A percentile compares a stretch with the other conserved stretches of the same genome.
These are phyloP conservation scores for Drosophila sp. DNA, from an alignment of 1,140 invertebrate species.

Conservation along the genomic window DNA sequence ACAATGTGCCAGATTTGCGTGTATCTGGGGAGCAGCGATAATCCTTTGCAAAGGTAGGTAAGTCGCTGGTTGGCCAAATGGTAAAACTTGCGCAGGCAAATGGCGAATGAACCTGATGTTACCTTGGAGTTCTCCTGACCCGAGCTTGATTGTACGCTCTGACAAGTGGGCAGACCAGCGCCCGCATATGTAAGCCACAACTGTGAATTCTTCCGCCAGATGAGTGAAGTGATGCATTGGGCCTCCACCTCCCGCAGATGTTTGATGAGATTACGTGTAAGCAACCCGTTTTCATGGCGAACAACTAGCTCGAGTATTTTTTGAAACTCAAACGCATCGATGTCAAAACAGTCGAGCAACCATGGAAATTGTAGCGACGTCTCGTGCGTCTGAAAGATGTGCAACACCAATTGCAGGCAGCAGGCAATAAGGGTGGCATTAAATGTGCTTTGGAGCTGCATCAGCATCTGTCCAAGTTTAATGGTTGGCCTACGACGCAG, in stretches of 20 bases:
- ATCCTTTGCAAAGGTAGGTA: conserved; percentile 92
- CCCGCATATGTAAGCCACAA: conserved; percentile 90
- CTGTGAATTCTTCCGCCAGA: conserved; percentile 94
- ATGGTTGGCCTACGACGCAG: conserved; percentile 88
- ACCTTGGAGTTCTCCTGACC: conserved; percentile 72
- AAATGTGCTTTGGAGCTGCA: conserved; percentile 88
- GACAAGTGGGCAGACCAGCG: conserved; percentile 87
- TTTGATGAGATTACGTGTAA: conserved; percentile 96
- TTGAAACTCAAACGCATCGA: conserved; percentile 96
- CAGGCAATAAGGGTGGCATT: conserved; percentile 95
- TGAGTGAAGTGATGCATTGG: conserved; percentile 95
- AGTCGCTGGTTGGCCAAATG: conserved; percentile 94
- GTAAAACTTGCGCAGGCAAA: conserved; percentile 90
- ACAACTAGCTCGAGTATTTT: conserved; percentile 98
- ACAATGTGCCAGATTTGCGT: conserved; percentile 97
- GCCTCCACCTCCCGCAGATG: conserved; percentile 98
- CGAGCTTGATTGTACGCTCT: conserved; percentile 85
- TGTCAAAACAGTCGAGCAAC: conserved; percentile 92
- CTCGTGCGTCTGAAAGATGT: conserved; percentile 91
- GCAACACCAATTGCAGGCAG: conserved; percentile 96
- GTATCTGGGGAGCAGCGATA: conserved; percentile 90
- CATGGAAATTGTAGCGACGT: conserved; percentile 91
- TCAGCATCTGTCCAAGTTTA: conserved; percentile 88
- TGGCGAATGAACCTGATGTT: conserved; percentile 6
- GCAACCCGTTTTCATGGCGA: conserved; percentile 92